Evolutionary conservation across 1,140 invertebrate species (phyloP), one percentile per base, ranked within the genome.

Genomic region (Diachasmimorpha longicaudata): DNA sequence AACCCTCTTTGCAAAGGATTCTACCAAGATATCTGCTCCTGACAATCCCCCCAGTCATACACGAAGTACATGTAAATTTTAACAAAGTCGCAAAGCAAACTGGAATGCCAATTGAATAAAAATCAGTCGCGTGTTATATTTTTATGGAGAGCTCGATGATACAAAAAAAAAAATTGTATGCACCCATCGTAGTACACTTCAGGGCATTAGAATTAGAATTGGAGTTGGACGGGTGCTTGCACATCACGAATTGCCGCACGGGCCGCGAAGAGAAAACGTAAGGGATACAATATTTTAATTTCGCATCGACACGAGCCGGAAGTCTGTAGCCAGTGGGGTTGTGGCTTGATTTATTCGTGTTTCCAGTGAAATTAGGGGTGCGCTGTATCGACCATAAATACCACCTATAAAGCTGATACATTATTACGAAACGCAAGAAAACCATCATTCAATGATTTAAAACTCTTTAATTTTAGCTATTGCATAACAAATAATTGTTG

Each of bases 201-300:
- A 44, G 44, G 71, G 82, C 81, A 86, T 86, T 86, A 86, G 85
- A 86, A 87, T 86, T 85, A 85, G 84, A 86, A 86, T 87, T 80
- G 16, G n/a, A 72, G 78, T 80, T 78, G 81, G 76, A 85, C 85
- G 81, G 85, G 85, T 82, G 86, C 78, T 42, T 58, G 74, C 76
- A 79, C 82, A 85, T 82, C 76, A 44, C 31, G 52, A 79, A 77
- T 80, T 75, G 48, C 67, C 70, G 70, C 48, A 75, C 77, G 79
- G 63, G 68, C 74, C 66, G 63, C 69, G 75, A 68, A 48, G 63
- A 44, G 77, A 79, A 76, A 81, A 71, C n/a, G 69, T 55, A 78
- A 73, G 25, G 69, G 52, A 69, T 72, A 23, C 66, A 80, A 81
- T 83, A 85, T 85, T 85, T 77, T 80, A 85, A 86, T 85, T 73